These are phyloP conservation scores for Drosophila bocqueti DNA, from an alignment of 1,140 invertebrate species.

Conservation along the genomic window DNA sequence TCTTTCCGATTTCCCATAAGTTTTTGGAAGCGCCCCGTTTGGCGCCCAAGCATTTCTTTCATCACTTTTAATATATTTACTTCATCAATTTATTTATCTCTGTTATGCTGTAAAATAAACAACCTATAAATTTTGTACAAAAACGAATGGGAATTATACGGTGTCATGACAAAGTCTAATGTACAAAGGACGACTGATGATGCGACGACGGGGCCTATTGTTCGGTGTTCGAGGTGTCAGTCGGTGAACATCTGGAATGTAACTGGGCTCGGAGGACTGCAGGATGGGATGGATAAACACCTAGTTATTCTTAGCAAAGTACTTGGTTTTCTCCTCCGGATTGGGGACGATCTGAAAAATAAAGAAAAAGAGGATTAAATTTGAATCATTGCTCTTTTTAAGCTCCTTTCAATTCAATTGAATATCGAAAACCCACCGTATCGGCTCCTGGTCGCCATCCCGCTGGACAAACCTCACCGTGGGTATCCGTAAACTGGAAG, in stretches of 20 bases:
- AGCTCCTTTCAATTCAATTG: not conserved
- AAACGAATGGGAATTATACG: constrained; percentile 25
- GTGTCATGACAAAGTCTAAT: constrained; percentile 24
- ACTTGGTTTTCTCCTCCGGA: constrained; percentile 90
- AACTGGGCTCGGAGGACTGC: constrained; percentile 29
- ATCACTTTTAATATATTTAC: constrained; percentile 49
- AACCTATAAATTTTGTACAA: constrained; percentile 72
- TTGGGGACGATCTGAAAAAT: constrained; percentile 90
- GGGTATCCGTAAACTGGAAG: constrained; percentile 96
- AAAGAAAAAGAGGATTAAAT: not conserved
- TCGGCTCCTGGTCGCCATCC: constrained; percentile 97
- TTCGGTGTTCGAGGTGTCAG: not conserved
- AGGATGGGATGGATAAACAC: constrained; percentile 1
- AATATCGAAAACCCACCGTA: constrained; percentile 87
- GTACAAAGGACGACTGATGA: constrained; percentile 43
- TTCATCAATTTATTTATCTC: constrained; percentile 58
- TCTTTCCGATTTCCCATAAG: not conserved
- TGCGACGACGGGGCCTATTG: constrained; percentile 8
- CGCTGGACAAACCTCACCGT: constrained; percentile 97
- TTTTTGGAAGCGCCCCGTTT: constrained; percentile 1
- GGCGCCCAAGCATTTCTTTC: constrained; percentile 29
- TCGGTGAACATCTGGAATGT: not conserved
- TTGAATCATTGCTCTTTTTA: not conserved
- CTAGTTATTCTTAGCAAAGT: constrained; percentile 87
- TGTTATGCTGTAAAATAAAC: constrained; percentile 68